These are phyloP conservation scores for Lordiphosa mommai DNA, from an alignment of 1,140 invertebrate species.

Conservation along the genomic window DNA sequence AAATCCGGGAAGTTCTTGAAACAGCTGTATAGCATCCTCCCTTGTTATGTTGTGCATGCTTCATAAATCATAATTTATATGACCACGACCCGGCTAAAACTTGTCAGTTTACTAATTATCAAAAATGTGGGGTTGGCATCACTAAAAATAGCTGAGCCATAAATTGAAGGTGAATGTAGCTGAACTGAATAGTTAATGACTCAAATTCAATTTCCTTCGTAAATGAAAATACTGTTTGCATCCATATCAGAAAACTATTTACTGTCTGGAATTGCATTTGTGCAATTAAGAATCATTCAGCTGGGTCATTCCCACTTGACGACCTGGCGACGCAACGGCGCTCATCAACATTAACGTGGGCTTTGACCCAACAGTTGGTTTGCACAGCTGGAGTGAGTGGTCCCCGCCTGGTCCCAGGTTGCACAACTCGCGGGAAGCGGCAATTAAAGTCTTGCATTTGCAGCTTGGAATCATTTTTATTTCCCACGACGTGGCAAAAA, in stretches of 20 bases:
- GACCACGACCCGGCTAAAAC: no score
- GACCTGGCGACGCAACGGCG: conserved; percentile 2
- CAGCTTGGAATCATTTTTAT: conserved; percentile 63
- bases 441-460: conserved; percentile 71
- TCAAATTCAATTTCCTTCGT: neutral
- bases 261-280: neutral
- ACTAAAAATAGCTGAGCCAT: no score
- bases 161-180: no score
- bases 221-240: conserved; percentile 15
- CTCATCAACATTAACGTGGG: conserved; percentile 22
- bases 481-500: conserved; percentile 54
- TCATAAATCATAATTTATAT: no score
- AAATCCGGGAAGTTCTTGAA: no score
- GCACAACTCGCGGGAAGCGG: conserved; percentile 32
- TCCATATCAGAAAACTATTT: conserved; percentile 19
- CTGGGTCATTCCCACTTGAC: conserved; percentile 32
- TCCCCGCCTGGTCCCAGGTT: conserved; percentile 1
- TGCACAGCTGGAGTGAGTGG: conserved; percentile 39
- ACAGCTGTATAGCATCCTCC: no score
- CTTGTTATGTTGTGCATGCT: no score
- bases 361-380: conserved; percentile 64
- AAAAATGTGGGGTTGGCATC: no score
- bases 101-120: no score
- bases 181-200: no score
- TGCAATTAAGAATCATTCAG: conserved; percentile 60